These are phyloP conservation scores for Tethya wilhelma DNA, from an alignment of 37 sponge, comb jelly and placozoan genomes.

Conservation along the genomic window DNA sequence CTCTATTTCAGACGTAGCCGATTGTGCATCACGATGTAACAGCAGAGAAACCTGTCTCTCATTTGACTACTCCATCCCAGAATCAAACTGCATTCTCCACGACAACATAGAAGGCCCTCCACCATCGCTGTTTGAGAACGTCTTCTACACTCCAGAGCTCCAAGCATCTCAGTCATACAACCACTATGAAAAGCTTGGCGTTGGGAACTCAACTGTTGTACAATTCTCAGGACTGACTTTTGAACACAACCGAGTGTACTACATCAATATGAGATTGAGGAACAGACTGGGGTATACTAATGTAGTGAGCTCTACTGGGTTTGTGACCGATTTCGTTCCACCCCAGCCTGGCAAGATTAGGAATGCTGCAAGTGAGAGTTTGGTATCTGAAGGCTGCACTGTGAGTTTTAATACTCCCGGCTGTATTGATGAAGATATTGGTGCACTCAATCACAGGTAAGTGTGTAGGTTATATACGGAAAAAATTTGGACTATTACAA, in stretches of 20 bases:
- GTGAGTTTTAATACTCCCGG: not conserved
- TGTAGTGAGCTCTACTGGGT: slow-evolving; percentile 59
- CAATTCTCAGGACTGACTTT: slow-evolving; percentile 38
- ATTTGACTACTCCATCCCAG: slow-evolving; percentile 68
- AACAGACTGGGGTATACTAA: slow-evolving; percentile 68
- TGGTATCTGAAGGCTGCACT: slow-evolving; percentile 44
- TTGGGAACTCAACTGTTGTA: slow-evolving; percentile 50
- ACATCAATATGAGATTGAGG: slow-evolving; percentile 63
- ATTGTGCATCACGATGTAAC: slow-evolving; percentile 50
- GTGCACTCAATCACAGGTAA: slow-evolving; percentile 47
- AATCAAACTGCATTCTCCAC: slow-evolving; percentile 64
- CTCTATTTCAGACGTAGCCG: not conserved
- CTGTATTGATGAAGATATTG: slow-evolving; percentile 21
- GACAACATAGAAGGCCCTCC: slow-evolving; percentile 65
- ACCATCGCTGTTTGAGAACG: slow-evolving; percentile 32
- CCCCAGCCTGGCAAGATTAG: slow-evolving; percentile 69
- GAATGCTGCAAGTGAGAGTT: slow-evolving; percentile 28
- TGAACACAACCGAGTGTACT: slow-evolving; percentile 53
- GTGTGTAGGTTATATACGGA: not conserved
- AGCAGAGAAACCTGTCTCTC: slow-evolving; percentile 43
- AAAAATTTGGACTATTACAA: not conserved
- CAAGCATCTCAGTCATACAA: slow-evolving; percentile 31
- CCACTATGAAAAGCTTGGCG: slow-evolving; percentile 80
- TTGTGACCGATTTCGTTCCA: slow-evolving; percentile 83
- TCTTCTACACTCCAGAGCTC: slow-evolving; percentile 47